These are phyloP conservation scores for Tachina grossa DNA, from an alignment of 2,888 invertebrate species.

Conservation along the genomic window DNA sequence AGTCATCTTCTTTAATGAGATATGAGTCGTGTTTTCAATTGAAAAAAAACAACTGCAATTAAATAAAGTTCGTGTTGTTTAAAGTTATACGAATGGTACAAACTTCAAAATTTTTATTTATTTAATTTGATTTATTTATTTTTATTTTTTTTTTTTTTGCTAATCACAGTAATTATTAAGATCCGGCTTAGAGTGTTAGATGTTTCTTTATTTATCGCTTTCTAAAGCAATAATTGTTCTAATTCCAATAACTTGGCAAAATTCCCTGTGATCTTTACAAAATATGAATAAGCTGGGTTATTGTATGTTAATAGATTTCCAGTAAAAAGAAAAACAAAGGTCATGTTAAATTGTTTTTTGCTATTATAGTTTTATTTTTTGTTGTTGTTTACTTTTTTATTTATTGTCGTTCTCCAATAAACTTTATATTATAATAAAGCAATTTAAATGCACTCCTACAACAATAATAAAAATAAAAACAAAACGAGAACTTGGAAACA, in stretches of 20 bases:
- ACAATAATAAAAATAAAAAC: conserved; percentile 18
- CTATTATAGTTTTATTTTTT: not conserved
- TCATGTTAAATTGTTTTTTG: conserved; percentile 16
- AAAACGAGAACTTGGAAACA: not conserved
- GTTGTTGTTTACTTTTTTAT: not conserved
- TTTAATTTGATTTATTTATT: no score
- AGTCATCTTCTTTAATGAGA: not conserved
- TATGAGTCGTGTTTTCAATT: not conserved
- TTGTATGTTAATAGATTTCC: conserved; percentile 62
- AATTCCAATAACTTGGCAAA: conserved; percentile 64
- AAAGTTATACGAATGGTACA: not conserved
- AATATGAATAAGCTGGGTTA: conserved; percentile 44
- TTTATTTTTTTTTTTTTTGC: not conserved
- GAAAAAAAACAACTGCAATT: not conserved
- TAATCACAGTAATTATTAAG: conserved; percentile 20
- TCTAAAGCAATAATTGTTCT: conserved; percentile 60
- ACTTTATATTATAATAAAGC: conserved; percentile 36
- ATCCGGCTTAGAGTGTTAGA: conserved; percentile 48
- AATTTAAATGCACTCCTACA: conserved; percentile 57
- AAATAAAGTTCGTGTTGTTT: not conserved
- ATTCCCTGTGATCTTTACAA: conserved; percentile 61
- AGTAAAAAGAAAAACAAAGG: conserved; percentile 46
- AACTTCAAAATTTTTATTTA: not conserved
- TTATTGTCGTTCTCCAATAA: conserved; percentile 8
- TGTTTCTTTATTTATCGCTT: conserved; percentile 9